A percentile compares a stretch with the other conserved stretches of the same genome.
Conservation (phyloP, 2,797 vertebrate genomes). For the Gymnodraco acuticeps region DNA sequence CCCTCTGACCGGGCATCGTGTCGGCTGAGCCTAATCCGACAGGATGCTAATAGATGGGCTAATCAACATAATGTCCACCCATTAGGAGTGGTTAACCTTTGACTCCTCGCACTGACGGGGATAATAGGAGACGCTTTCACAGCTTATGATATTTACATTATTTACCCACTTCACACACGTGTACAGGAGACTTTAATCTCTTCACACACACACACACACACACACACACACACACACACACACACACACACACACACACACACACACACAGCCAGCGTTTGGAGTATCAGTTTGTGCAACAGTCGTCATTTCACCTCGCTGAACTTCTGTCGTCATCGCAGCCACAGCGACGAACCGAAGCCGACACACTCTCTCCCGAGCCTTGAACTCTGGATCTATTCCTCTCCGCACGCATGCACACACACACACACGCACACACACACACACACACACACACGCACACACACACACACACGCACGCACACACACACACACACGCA, state of each 20-base stretch:
- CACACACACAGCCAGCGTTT: not conserved
- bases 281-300: not conserved
- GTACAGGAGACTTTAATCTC: not conserved
- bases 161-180: slow-evolving; percentile 3
- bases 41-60: slow-evolving; percentile 72
- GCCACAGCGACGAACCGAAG: not conserved
- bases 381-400: slow-evolving; percentile 40
- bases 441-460: too few species aligned
- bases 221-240: too few species aligned
- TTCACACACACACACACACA: too few species aligned
- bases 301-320: slow-evolving; percentile 27
- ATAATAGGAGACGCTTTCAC: slow-evolving; percentile 50
- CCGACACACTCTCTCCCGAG: slow-evolving; percentile 32
- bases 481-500: too few species aligned
- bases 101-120: slow-evolving; percentile 61
- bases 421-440: too few species aligned
- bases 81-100: slow-evolving; percentile 77
- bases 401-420: not conserved
- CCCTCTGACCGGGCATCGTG: slow-evolving; percentile 55
- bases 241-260: not conserved
- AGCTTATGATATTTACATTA: slow-evolving; percentile 42
- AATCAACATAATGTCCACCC: slow-evolving; percentile 79
- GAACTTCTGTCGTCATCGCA: slow-evolving; percentile 21
- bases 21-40: slow-evolving; percentile 76
- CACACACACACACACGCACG: too few species aligned